phyloP scores from a whole-genome alignment of 1,140 invertebrate genomes.

The Thereuonema tuberculata region DNA sequence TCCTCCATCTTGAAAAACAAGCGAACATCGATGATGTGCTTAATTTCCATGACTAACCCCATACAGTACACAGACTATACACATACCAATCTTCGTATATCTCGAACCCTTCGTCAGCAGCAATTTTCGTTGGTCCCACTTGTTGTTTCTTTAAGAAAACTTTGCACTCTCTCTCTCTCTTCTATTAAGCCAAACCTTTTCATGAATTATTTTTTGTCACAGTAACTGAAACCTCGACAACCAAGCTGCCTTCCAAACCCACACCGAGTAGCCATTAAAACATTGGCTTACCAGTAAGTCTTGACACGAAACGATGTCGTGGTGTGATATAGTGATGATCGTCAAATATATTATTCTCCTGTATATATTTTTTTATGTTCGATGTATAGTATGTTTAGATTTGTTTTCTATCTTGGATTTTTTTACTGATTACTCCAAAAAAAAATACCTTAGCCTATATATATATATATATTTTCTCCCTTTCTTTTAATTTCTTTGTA shows the following conservation, averaged over 20 bases:
- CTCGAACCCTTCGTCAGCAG: not conserved
- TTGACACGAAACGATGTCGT: conserved; percentile 6
- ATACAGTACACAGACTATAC: not conserved
- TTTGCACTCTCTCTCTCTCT: not conserved
- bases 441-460: too few relatives aligned
- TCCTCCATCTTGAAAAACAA: too few relatives aligned
- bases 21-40: too few relatives aligned
- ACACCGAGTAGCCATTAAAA: not conserved
- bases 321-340: conserved; percentile 1
- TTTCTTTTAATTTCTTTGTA: not conserved
- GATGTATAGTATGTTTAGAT: not conserved
- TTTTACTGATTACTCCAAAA: not conserved
- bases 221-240: conserved; percentile 2
- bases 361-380: not conserved
- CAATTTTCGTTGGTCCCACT: too few relatives aligned
- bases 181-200: not conserved
- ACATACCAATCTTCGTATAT: not conserved
- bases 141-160: not conserved
- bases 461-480: not conserved
- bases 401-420: not conserved
- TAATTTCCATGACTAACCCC: too few relatives aligned
- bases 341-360: not conserved
- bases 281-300: conserved; percentile 6
- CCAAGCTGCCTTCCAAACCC: conserved; percentile 6
- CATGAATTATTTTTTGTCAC: conserved; percentile 6